Evolutionary conservation across 2,113 vertebrate genomes (phyloP).

Genomic region (Thomomys bottae): DNA sequence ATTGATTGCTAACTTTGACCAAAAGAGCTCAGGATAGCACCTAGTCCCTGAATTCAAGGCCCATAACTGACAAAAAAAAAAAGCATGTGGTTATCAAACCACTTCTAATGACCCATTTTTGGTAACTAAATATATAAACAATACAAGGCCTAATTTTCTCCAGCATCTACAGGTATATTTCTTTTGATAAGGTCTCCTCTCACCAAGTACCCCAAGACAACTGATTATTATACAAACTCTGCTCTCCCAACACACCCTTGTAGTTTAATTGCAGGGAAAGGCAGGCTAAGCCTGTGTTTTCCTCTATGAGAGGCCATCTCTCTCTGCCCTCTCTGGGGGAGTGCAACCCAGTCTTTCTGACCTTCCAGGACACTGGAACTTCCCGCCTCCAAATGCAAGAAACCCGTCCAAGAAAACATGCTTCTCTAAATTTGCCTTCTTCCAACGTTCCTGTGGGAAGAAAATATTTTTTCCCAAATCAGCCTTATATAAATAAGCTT

Average conservation of each 20-base stretch:
- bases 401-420: conserved; percentile 91
- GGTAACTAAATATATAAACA: background rate
- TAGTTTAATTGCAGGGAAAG: conserved; percentile 47
- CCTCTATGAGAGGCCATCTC: conserved; percentile 41
- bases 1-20: too few relatives aligned
- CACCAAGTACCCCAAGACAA: background rate
- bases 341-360: conserved; percentile 85
- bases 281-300: background rate
- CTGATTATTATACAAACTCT: background rate
- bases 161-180: background rate
- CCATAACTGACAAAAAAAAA: too few relatives aligned
- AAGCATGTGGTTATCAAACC: background rate
- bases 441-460: conserved; percentile 94
- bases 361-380: conserved; percentile 93
- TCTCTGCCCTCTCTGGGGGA: conserved; percentile 71
- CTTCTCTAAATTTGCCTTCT: conserved; percentile 92
- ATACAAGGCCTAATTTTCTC: conserved; percentile 17
- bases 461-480: conserved; percentile 84
- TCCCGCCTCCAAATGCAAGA: conserved; percentile 90
- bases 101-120: background rate
- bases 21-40: too few relatives aligned
- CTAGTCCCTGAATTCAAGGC: too few relatives aligned
- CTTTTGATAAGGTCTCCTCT: conserved; percentile 37
- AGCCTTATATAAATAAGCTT: conserved; percentile 87
- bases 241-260: background rate